Evolutionary conservation across 2,113 vertebrate genomes (phyloP).

Genomic region (Toxostoma redivivum): DNA sequence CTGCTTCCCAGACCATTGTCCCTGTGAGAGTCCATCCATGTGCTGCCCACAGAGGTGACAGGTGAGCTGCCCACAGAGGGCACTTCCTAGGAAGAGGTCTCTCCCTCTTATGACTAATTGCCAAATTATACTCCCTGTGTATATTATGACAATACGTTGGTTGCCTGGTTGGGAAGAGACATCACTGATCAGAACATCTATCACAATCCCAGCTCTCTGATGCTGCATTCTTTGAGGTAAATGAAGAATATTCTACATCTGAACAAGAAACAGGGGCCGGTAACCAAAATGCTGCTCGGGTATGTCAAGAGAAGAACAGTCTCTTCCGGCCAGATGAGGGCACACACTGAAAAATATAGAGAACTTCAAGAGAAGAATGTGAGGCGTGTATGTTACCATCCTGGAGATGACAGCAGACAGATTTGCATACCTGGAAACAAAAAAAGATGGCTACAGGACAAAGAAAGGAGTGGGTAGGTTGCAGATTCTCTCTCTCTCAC

Average conservation of each 20-base stretch:
- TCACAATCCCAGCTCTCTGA: not conserved
- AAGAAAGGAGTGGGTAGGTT: not conserved
- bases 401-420: not conserved
- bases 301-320: not conserved
- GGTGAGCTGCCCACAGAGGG: not conserved
- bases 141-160: not conserved
- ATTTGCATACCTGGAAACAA: not conserved
- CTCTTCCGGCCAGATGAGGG: not conserved
- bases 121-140: not conserved
- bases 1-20: not conserved
- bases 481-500: not conserved
- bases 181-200: not conserved
- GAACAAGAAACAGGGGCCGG: not conserved
- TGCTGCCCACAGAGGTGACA: not conserved
- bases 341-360: not conserved
- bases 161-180: not conserved
- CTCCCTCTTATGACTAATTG: not conserved
- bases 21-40: accelerated
- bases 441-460: not conserved
- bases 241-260: not conserved
- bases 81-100: not conserved
- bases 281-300: not conserved
- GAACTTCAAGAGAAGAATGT: not conserved
- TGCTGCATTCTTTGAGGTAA: not conserved
- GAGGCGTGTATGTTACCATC: not conserved